These are phyloP conservation scores for Cardinalis cardinalis DNA, from an alignment of 2,113 vertebrate genomes.

Conservation along the genomic window DNA sequence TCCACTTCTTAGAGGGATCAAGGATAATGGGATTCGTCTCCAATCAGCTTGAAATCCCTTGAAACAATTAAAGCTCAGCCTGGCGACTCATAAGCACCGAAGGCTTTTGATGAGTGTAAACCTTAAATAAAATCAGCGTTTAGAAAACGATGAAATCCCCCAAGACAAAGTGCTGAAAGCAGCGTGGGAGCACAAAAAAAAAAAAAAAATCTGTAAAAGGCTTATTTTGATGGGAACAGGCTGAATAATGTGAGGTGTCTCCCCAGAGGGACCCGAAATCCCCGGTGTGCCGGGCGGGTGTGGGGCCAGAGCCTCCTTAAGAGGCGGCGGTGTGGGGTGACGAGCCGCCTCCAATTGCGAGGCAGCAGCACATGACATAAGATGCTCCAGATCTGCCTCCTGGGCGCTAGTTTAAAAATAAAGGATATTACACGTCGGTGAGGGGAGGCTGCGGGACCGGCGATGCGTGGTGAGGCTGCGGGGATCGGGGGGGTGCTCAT, in stretches of 20 bases:
- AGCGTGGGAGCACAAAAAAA: rapidly evolving
- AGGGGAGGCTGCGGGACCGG: neutral
- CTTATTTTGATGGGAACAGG: neutral
- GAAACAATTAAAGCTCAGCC: neutral
- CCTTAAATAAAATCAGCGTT: neutral
- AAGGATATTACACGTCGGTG: conserved; percentile 33
- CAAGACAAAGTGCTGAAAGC: neutral
- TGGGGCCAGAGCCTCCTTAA: conserved; percentile 62
- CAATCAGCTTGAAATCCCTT: neutral
- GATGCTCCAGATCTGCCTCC: conserved; percentile 21
- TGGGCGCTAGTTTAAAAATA: conserved; percentile 75
- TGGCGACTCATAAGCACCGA: neutral
- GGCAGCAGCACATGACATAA: conserved; percentile 66
- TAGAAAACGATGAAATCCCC: neutral
- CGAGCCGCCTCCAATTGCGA: conserved; percentile 49
- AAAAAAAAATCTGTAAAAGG: rapidly evolving
- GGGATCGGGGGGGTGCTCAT: neutral
- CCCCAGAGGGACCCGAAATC: neutral
- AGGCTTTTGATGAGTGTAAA: neutral
- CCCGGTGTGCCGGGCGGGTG: neutral
- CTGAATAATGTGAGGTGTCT: neutral
- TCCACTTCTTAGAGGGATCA: neutral
- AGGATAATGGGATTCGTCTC: neutral
- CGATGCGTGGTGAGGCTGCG: neutral
- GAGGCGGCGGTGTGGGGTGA: conserved; percentile 83